Evolutionary conservation across 2,888 invertebrate species (phyloP).

Genomic region (Muschampia plurimacula): DNA sequence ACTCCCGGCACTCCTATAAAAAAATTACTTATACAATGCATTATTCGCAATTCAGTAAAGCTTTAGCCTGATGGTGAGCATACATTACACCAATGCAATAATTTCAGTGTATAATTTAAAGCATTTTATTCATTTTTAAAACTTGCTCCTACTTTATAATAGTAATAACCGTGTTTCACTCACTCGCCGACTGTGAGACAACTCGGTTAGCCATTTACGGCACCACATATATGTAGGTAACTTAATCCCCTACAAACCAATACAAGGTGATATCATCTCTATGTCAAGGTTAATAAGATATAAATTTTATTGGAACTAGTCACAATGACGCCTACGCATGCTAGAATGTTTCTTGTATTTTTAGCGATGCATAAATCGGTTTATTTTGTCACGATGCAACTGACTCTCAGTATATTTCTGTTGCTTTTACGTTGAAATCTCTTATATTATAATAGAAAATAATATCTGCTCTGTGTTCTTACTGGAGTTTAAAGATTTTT

Average conservation of each 20-base stretch:
- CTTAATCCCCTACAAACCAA: conserved; percentile 43
- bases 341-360: conserved; percentile 48
- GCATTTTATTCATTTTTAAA: no score
- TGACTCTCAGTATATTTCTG: conserved; percentile 17
- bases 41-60: no score
- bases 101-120: no score
- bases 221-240: conserved; percentile 47
- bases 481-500: neutral
- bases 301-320: conserved; percentile 13
- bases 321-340: conserved; percentile 49
- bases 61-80: no score
- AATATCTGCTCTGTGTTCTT: neutral
- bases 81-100: no score
- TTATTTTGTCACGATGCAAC: conserved; percentile 45
- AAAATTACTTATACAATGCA: no score
- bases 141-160: no score
- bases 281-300: conserved; percentile 25
- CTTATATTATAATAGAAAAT: conserved; percentile 3
- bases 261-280: conserved; percentile 6
- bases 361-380: conserved; percentile 51
- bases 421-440: conserved; percentile 23
- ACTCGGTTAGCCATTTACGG: conserved; percentile 43
- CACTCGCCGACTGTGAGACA: conserved; percentile 15
- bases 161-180: neutral
- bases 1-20: no score